Conservation (phyloP, 2,797 vertebrate species). For the Cichlasoma orientale region DNA sequence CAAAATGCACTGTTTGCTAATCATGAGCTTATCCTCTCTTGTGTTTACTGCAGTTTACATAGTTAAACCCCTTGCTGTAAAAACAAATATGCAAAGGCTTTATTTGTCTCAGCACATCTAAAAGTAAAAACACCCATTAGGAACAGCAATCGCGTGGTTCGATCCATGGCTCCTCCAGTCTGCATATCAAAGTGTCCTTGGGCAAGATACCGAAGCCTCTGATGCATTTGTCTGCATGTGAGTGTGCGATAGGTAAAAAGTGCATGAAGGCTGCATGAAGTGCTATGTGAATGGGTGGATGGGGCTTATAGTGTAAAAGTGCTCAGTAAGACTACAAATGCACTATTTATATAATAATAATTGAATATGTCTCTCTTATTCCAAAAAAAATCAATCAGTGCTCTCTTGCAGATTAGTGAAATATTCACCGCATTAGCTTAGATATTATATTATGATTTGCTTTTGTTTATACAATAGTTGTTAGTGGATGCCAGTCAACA, state of each 20-base stretch:
- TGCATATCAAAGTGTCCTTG: conserved; percentile 4
- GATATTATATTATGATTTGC: conserved; percentile 44
- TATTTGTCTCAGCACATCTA: conserved; percentile 9
- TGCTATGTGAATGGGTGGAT: background rate
- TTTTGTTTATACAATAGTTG: conserved; percentile 62
- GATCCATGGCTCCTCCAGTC: background rate
- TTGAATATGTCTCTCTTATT: background rate
- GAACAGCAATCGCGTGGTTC: conserved; percentile 1
- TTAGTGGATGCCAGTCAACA: conserved; percentile 54
- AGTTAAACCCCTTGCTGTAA: background rate
- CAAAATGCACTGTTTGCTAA: conserved; percentile 26
- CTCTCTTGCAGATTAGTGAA: conserved; percentile 10
- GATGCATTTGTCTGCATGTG: background rate
- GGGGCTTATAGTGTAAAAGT: background rate
- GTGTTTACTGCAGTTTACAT: conserved; percentile 23
- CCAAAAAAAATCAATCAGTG: background rate
- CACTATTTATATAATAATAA: background rate
- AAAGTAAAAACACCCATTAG: conserved; percentile 16
- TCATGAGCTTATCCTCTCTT: conserved; percentile 18
- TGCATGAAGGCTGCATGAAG: background rate
- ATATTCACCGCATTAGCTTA: conserved; percentile 24
- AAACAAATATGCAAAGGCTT: conserved; percentile 16
- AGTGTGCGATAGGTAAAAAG: background rate
- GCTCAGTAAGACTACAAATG: background rate
- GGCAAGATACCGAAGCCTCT: background rate